These are phyloP conservation scores for Chorisops tibialis DNA, from an alignment of 2,888 invertebrate genomes.

Conservation along the genomic window DNA sequence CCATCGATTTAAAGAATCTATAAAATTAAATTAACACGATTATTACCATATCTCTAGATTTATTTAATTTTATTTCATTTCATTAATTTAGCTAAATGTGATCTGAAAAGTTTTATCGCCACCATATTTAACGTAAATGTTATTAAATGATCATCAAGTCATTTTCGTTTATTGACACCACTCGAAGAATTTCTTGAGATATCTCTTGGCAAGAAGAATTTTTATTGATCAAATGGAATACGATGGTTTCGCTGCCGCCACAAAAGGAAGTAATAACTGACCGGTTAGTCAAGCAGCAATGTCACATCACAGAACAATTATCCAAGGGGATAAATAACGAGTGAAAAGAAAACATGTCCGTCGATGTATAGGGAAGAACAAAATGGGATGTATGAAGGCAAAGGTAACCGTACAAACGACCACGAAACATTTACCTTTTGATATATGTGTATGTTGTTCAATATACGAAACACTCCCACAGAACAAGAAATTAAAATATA, in stretches of 20 bases:
- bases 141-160: not conserved
- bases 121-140: not conserved
- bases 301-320: conserved; percentile 16
- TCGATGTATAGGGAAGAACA: not conserved
- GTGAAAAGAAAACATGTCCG: not conserved
- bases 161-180: not conserved
- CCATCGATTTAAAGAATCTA: no score
- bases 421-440: not conserved
- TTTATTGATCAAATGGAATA: not conserved
- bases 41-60: no score
- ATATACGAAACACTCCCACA: conserved; percentile 15
- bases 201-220: not conserved
- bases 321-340: conserved; percentile 9
- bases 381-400: not conserved
- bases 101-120: not conserved
- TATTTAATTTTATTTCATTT: no score
- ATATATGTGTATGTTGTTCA: not conserved
- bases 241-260: not conserved
- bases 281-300: not conserved
- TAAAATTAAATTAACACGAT: no score
- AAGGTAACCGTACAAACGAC: not conserved
- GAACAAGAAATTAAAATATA: conserved; percentile 25
- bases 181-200: not conserved
- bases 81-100: no score
- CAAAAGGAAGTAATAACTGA: conserved; percentile 1